A percentile compares a stretch with the other conserved stretches of the same genome.
phyloP scores from a whole-genome alignment of 2,113 vertebrate genomes.

The Rhinogobius similis region DNA sequence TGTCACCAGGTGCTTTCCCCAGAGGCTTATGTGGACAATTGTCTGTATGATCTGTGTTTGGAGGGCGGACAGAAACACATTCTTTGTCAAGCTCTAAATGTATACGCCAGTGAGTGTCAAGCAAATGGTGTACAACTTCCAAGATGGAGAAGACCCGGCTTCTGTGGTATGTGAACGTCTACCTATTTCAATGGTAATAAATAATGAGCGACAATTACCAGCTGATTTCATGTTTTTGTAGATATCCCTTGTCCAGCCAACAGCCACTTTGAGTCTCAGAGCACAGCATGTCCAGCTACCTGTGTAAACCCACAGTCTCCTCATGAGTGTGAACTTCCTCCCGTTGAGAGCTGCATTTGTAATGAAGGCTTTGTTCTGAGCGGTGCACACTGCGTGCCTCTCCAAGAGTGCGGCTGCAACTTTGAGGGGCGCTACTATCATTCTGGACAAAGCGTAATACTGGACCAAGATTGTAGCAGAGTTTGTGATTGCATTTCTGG shows the following conservation, averaged over 20 bases:
- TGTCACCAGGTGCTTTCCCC: constrained; percentile 45
- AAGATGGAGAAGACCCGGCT: constrained; percentile 57
- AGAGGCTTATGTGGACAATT: constrained; percentile 48
- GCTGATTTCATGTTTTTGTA: neutral
- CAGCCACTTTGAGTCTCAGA: constrained; percentile 68
- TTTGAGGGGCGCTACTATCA: constrained; percentile 61
- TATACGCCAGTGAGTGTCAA: constrained; percentile 67
- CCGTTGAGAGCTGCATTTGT: constrained; percentile 65
- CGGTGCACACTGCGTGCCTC: constrained; percentile 51
- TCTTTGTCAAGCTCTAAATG: constrained; percentile 61
- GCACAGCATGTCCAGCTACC: constrained; percentile 64
- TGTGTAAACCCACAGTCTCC: constrained; percentile 60
- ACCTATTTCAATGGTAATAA: rapidly evolving
- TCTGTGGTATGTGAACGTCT: constrained; percentile 61
- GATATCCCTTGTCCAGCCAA: constrained; percentile 62
- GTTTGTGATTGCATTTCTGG: constrained; percentile 53
- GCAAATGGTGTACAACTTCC: constrained; percentile 34
- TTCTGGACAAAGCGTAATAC: constrained; percentile 55
- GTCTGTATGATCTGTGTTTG: constrained; percentile 64
- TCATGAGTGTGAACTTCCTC: constrained; percentile 48
- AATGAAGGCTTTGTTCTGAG: constrained; percentile 66
- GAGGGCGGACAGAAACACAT: constrained; percentile 56
- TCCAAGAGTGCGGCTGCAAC: constrained; percentile 65
- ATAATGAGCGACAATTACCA: rapidly evolving
- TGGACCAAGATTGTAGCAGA: constrained; percentile 54